Conservation (phyloP, 1,140 invertebrate species). For the Pectinophora gossypiella region DNA sequence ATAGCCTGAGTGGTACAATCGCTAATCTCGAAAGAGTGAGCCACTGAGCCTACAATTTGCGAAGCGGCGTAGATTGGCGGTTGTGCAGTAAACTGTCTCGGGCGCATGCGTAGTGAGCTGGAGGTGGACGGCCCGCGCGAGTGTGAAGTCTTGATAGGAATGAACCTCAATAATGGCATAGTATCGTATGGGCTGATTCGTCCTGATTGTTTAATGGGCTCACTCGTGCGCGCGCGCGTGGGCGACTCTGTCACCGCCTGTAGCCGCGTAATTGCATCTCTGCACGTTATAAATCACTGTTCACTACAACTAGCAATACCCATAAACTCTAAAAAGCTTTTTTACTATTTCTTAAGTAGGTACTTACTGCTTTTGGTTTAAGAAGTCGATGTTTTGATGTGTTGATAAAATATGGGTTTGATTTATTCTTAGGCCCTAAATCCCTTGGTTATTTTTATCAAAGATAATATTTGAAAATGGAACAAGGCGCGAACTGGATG, state of each 20-base stretch:
- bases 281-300: conserved; percentile 31
- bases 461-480: no score
- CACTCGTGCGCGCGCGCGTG: conserved; percentile 56
- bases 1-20: conserved; percentile 1
- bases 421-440: no score
- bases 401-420: no score
- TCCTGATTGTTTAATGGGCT: conserved; percentile 67
- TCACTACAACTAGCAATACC: not conserved
- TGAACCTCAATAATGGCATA: conserved; percentile 8
- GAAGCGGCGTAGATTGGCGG: conserved; percentile 14
- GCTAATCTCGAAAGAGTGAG: not conserved
- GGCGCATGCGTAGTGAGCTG: conserved; percentile 7
- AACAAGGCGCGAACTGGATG: no score
- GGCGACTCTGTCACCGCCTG: conserved; percentile 55
- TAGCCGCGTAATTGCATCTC: conserved; percentile 32
- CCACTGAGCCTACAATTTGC: conserved; percentile 2
- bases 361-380: no score
- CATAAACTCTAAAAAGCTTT: not conserved
- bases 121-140: conserved; percentile 14
- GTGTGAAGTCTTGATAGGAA: conserved; percentile 5
- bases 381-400: no score
- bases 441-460: no score
- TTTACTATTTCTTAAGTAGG: no score
- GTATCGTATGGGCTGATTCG: conserved; percentile 45
- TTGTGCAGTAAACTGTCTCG: conserved; percentile 7